Base-by-base conservation (phyloP, 1,140 invertebrate species). In the Trichogramma pretiosum region DNA sequence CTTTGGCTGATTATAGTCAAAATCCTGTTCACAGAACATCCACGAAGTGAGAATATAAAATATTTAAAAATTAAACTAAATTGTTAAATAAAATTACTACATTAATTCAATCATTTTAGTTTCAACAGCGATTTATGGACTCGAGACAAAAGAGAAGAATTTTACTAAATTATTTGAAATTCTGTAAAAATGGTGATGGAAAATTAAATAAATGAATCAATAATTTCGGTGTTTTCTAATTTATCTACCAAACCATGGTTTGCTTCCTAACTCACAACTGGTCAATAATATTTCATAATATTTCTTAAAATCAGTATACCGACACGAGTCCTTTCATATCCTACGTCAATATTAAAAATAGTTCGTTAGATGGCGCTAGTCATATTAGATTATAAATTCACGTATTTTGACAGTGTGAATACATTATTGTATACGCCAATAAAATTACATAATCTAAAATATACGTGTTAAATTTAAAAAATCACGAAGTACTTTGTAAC, bases 91-190 rank as follows among this genome's bases (percentile, higher is more conserved):
- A 11, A 5, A 16, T 37, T 43, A 16, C 22, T 26, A 11, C 4
- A 28, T 14, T 14, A 5, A 32, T 36, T 30, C 40, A 21, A 46
- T 49, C 21, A 50, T n/a, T 47, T 33, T 21, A 66, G 62, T 1
- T 59, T 62, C 23, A 57, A 63, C 14, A 65, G 63, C 16, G 58
- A 60, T 48, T 26, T 67, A 18, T 65, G 61, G 60, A 33, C 51
- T 17, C 54, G 63, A 10, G 59, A 63, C 24, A 64, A 67, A 33
- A 39, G 52, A 24, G 32, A 39, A 17, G 42, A 55, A n/a, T 19
- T 3, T 34, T 38, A 16, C 30, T 34, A 21, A 19, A 35, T 33
- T 26, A 16, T 7, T 28, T 21, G 10, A 21, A 21, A 5, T 3
- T 7, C 24, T 7, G 5, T 13, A n/a, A 44, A 16, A 52, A 50